These are phyloP conservation scores for Poeciliopsis paucimaculata DNA, from an alignment of 2,797 vertebrate genomes.

Conservation along the genomic window DNA sequence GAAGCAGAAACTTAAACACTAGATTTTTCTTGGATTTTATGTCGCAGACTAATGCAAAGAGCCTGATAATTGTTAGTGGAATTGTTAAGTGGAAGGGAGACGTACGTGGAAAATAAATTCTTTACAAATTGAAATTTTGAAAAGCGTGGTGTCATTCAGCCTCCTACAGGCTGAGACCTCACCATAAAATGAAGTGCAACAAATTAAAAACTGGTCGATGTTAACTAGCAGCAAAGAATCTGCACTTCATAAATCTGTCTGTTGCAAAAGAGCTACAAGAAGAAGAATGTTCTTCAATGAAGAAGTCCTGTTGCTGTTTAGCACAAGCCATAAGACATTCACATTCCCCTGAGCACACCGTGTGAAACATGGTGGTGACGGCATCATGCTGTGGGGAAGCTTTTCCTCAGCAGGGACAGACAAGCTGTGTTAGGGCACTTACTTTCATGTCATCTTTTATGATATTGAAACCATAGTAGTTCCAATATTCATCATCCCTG, in stretches of 20 bases:
- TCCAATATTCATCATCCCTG: neutral
- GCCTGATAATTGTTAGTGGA: too few species aligned
- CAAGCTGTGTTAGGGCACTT: neutral
- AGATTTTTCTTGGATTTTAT: neutral
- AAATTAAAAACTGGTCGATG: neutral
- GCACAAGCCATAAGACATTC: neutral
- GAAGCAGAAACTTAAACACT: neutral
- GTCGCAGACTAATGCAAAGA: neutral
- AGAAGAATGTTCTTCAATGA: neutral
- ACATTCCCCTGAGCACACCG: neutral
- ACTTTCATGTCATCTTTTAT: neutral
- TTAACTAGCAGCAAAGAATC: neutral
- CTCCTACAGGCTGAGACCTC: neutral
- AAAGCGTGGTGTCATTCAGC: neutral
- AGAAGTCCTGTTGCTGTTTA: neutral
- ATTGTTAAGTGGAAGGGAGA: neutral
- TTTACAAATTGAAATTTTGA: neutral
- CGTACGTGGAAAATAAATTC: neutral
- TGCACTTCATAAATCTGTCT: neutral
- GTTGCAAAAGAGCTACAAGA: neutral
- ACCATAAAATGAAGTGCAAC: neutral
- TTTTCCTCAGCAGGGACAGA: neutral
- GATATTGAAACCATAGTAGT: neutral
- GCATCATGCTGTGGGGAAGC: neutral
- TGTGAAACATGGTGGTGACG: neutral